Percentiles rank a stretch among this genome's conserved stretches.
Evolutionary conservation across 2,113 vertebrate species (phyloP).

Genomic region (Physeter macrocephalus): DNA sequence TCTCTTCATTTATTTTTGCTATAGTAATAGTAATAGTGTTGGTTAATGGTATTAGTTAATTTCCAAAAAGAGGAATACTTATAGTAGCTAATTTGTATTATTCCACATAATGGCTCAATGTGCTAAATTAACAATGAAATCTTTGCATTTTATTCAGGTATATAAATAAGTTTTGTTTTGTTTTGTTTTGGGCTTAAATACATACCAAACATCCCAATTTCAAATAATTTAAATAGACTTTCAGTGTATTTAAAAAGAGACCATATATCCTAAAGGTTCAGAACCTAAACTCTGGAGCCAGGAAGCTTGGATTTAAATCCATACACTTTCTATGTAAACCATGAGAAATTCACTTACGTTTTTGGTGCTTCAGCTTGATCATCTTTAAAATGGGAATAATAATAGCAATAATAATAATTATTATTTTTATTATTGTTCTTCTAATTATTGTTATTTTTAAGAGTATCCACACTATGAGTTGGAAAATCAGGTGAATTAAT

Average conservation of each 20-base stretch:
- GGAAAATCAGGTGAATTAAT: background rate
- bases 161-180: background rate
- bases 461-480: background rate
- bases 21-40: background rate
- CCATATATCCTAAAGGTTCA: background rate
- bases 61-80: background rate
- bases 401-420: background rate
- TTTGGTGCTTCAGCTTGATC: background rate
- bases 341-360: background rate
- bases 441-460: background rate
- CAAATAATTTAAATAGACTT: background rate
- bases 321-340: background rate
- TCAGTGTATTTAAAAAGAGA: background rate
- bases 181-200: background rate
- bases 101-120: background rate
- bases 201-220: background rate
- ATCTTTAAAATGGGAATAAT: background rate
- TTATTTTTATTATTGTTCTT: too few species aligned
- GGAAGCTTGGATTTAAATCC: background rate
- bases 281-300: background rate
- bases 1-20: background rate
- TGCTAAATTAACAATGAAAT: background rate
- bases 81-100: background rate
- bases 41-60: background rate
- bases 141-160: background rate